These are phyloP conservation scores for Rugalucina vietnamica DNA, from an alignment of 2,888 invertebrate species.

Conservation along the genomic window DNA sequence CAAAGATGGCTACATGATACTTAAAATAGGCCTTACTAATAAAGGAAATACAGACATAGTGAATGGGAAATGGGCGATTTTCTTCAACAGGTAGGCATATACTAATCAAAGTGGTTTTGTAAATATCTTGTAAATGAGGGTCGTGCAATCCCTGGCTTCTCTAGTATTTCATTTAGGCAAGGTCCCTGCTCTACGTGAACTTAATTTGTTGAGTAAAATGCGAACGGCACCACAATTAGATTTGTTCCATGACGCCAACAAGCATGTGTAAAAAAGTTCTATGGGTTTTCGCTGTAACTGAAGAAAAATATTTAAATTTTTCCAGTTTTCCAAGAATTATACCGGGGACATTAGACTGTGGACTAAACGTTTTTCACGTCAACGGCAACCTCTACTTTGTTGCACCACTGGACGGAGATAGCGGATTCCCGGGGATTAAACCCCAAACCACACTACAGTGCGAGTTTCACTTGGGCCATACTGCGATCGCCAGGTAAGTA, in stretches of 20 bases:
- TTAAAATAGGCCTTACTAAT: background rate
- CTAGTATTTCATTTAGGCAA: too few species aligned
- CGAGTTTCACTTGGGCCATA: background rate
- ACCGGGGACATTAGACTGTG: background rate
- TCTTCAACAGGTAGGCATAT: background rate
- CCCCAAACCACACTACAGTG: background rate
- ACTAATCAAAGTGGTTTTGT: too few species aligned
- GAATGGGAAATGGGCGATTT: background rate
- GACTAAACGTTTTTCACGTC: background rate
- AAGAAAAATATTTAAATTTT: too few species aligned
- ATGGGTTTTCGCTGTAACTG: too few species aligned
- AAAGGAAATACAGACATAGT: background rate
- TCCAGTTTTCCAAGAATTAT: background rate
- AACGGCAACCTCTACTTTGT: background rate
- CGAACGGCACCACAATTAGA: too few species aligned
- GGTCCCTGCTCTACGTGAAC: too few species aligned
- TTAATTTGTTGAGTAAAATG: too few species aligned
- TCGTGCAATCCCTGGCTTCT: too few species aligned
- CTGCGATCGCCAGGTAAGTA: background rate
- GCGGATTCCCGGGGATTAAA: background rate
- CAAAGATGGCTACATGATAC: background rate
- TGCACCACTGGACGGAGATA: background rate
- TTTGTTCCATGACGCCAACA: too few species aligned
- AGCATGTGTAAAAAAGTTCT: too few species aligned
- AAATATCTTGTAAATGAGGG: too few species aligned